Percentiles rank a stretch among this genome's conserved stretches.
phyloP scores from a whole-genome alignment of 2,797 vertebrate genomes.

The Bradypus variegatus region DNA sequence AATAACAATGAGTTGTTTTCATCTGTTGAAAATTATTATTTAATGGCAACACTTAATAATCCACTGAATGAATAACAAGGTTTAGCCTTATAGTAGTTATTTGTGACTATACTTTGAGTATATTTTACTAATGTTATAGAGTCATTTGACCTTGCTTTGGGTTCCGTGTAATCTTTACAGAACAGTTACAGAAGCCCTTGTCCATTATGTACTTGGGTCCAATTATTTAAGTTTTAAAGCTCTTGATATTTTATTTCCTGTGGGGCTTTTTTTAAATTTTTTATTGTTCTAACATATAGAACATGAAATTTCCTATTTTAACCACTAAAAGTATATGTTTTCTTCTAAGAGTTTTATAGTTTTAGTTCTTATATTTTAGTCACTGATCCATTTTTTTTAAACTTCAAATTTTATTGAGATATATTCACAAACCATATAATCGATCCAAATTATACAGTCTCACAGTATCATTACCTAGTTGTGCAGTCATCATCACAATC shows the following conservation, averaged over 20 bases:
- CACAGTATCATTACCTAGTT: too few species aligned
- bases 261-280: not conserved
- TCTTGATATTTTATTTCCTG: not conserved
- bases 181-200: not conserved
- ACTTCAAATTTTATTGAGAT: too few species aligned
- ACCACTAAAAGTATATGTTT: too few species aligned
- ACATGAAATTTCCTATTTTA: too few species aligned
- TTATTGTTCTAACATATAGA: too few species aligned
- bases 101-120: not conserved
- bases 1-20: not conserved
- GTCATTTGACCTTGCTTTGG: slow-evolving; percentile 11
- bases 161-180: not conserved
- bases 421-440: too few species aligned
- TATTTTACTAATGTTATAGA: not conserved
- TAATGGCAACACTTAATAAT: not conserved
- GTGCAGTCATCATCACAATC: too few species aligned
- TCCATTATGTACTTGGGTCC: not conserved
- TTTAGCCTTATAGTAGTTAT: not conserved
- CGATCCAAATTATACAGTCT: too few species aligned
- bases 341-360: too few species aligned
- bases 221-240: not conserved
- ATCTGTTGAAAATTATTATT: slow-evolving; percentile 7
- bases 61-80: not conserved
- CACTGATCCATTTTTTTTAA: too few species aligned
- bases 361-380: too few species aligned